Percentiles rank a stretch among this genome's conserved stretches.
phyloP scores from a whole-genome alignment of 1,140 invertebrate species.

The Mya arenaria region DNA sequence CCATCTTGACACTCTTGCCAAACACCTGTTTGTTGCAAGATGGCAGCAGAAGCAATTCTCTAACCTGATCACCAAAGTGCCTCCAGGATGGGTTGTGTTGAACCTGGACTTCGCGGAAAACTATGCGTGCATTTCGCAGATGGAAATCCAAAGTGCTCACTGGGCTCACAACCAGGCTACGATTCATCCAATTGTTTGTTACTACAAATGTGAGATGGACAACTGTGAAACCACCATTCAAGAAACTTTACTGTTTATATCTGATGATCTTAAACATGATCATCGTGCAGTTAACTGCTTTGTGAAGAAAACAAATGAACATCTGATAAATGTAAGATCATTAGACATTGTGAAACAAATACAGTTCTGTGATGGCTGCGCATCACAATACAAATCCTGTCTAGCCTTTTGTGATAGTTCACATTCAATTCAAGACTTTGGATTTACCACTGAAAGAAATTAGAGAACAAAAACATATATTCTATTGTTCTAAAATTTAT shows the following conservation, averaged over 20 bases:
- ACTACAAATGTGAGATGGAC: not conserved
- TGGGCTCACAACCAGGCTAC: too few relatives aligned
- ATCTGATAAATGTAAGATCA: not conserved
- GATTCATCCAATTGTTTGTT: not conserved
- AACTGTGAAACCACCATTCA: not conserved
- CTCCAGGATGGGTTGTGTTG: not conserved
- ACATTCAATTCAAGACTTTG: not conserved
- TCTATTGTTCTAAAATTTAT: too few relatives aligned
- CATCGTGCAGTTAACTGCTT: too few relatives aligned
- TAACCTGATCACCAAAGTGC: not conserved
- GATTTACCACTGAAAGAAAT: too few relatives aligned
- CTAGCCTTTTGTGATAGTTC: not conserved
- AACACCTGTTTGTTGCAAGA: not conserved
- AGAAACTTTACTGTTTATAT: not conserved
- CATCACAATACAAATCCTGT: conserved; percentile 80
- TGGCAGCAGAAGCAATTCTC: not conserved
- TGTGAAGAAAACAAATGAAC: not conserved
- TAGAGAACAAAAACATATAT: too few relatives aligned
- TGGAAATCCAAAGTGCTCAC: too few relatives aligned
- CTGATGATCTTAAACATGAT: too few relatives aligned
- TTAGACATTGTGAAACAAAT: not conserved
- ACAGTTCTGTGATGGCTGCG: not conserved
- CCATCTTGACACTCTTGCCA: not conserved
- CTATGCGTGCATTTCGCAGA: not conserved
- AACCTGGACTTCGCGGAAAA: not conserved